These are phyloP conservation scores for Propithecus perrieri DNA, from an alignment of 2,797 vertebrate species.

Conservation along the genomic window DNA sequence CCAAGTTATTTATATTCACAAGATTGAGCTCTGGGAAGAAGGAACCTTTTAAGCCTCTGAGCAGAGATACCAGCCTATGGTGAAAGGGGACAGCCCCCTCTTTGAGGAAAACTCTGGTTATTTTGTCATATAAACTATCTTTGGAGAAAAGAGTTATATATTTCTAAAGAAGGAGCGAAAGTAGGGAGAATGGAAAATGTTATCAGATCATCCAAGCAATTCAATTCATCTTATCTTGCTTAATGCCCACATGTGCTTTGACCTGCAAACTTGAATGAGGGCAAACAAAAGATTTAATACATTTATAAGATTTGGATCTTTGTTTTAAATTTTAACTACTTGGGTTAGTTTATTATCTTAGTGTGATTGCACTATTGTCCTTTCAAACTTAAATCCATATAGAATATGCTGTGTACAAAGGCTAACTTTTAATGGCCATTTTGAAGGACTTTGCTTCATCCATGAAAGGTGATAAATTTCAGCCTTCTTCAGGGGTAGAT, in stretches of 20 bases:
- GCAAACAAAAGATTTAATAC: not conserved
- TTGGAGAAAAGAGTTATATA: not conserved
- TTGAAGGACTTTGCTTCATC: constrained; percentile 65
- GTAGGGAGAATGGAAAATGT: not conserved
- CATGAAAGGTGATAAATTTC: constrained; percentile 42
- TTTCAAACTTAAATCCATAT: not conserved
- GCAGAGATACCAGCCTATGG: not conserved
- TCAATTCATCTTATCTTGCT: not conserved
- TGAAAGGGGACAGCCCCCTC: not conserved
- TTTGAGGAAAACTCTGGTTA: not conserved
- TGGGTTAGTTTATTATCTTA: not conserved
- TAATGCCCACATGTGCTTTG: not conserved
- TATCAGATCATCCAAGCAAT: not conserved
- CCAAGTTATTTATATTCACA: not conserved
- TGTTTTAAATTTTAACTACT: constrained; percentile 52
- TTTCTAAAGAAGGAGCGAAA: not conserved
- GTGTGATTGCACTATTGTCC: not conserved
- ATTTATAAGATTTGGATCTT: not conserved
- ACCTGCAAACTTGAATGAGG: not conserved
- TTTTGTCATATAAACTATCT: not conserved
- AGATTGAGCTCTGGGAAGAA: not conserved
- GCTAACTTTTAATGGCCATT: constrained; percentile 65
- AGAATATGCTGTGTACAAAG: constrained; percentile 29
- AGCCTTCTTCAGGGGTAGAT: constrained; percentile 69
- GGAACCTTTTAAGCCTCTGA: not conserved